Evolutionary conservation across 2,797 vertebrate genomes (phyloP).

Genomic region (Meda fulgida): DNA sequence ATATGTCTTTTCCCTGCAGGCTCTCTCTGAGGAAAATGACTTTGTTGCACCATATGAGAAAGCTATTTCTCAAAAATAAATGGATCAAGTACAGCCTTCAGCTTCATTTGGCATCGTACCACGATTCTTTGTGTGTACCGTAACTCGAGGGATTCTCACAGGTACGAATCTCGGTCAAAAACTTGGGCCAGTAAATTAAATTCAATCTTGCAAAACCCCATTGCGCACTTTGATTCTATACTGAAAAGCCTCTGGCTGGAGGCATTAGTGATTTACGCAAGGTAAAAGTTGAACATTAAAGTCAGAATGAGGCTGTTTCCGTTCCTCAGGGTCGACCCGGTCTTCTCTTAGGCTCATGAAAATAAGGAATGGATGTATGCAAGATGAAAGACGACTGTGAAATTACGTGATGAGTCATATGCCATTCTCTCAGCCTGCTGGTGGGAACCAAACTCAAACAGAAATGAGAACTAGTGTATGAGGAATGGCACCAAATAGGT

Average conservation of each 20-base stretch:
- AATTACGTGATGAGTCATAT: constrained; percentile 12
- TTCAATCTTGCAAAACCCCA: constrained; percentile 17
- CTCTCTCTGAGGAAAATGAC: constrained; percentile 16
- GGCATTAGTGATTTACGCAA: background rate
- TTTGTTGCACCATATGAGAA: constrained; percentile 13
- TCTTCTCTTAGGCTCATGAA: background rate
- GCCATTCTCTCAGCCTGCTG: constrained; percentile 18
- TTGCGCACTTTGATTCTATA: constrained; percentile 28
- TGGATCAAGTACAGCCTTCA: constrained; percentile 26
- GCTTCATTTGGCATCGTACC: constrained; percentile 13
- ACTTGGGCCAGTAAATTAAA: constrained; percentile 8
- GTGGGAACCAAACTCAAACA: constrained; percentile 53
- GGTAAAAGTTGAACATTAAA: constrained; percentile 27
- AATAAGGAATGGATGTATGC: background rate
- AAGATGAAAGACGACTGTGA: constrained; percentile 34
- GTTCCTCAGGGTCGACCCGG: background rate
- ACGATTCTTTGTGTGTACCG: background rate
- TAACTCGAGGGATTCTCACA: background rate
- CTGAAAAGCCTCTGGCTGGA: constrained; percentile 12
- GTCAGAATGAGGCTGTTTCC: constrained; percentile 10
- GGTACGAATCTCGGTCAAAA: background rate
- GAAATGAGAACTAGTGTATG: constrained; percentile 41
- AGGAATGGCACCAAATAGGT: background rate
- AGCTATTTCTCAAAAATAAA: constrained; percentile 39
- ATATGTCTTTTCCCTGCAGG: constrained; percentile 26